Base-by-base conservation (phyloP, 2,113 vertebrate species). In the Rattus norvegicus region DNA sequence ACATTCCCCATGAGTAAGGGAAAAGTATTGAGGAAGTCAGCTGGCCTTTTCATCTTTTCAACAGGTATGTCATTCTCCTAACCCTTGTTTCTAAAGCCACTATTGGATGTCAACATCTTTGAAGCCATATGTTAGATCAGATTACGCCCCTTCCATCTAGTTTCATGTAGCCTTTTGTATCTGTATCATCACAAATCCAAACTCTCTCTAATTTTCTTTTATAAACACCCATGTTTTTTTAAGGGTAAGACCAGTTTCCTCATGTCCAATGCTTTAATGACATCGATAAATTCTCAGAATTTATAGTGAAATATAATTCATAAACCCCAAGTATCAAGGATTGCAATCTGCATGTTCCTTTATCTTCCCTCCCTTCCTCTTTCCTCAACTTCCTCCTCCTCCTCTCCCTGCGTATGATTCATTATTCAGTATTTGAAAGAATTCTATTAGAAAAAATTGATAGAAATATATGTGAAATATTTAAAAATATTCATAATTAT, bases 71-170 rank as follows among this genome's bases (percentile, higher is more conserved):
- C 3, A 3, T 5, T 1, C 4, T 26, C 12, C 36, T 49, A 7
- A 2, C 28, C 7, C 6, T 73, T 36, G 22, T 2, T 16, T 33
- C 17, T 39, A 3, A 24, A 7, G 7, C 0, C 28, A 17, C 5
- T 7, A 2, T 7, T 5, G 7, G 33, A 22, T 47, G 14, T 26
- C 5, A 20, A 0, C 0, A 13, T 6, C 61, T 10, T 19, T 17
- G 11, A 2, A 54, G 11, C 11, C 47, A 36, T 7, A 26, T 39
- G 8, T 70, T 17, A 33, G 63, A 12, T 17, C 5, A 20, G 24
- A 16, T 11, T 61, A 10, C 2, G 2, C 28, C 14, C 10, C 5
- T 70, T 24, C 36, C 2, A 7, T 11, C 5, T 9, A 24, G 30
- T 43, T 39, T 36, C 49, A 39, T 0, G 0, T 1, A 65, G 22